Evolutionary conservation across 2,888 invertebrate species (phyloP).

Genomic region (Limnephilus lunatus): DNA sequence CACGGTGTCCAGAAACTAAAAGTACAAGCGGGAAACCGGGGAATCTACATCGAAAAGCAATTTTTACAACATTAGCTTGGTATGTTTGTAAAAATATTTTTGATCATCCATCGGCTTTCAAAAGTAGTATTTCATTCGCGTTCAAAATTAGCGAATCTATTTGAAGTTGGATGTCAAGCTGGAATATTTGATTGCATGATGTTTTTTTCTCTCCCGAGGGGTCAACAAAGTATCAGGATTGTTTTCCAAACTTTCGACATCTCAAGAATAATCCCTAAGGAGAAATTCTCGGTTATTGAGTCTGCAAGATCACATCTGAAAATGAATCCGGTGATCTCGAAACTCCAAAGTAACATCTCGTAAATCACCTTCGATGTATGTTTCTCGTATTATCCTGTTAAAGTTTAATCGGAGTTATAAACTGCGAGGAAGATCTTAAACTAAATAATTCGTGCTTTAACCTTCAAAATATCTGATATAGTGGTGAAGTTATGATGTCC

Average conservation of each 20-base stretch:
- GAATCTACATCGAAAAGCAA: too few species aligned
- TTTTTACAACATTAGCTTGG: too few species aligned
- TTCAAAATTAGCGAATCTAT: too few species aligned
- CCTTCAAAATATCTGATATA: not conserved
- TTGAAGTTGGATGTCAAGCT: too few species aligned
- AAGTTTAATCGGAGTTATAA: not conserved
- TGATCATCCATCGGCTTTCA: too few species aligned
- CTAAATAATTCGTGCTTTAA: not conserved
- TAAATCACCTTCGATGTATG: not conserved
- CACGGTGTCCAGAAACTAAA: too few species aligned
- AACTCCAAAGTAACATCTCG: not conserved
- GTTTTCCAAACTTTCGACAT: not conserved
- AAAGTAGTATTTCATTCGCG: too few species aligned
- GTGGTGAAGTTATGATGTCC: not conserved
- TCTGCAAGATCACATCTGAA: not conserved
- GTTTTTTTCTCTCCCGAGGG: not conserved
- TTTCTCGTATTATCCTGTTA: not conserved
- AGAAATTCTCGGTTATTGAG: not conserved
- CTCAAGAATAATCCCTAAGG: not conserved
- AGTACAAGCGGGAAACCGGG: too few species aligned
- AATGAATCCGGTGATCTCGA: not conserved
- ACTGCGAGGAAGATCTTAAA: not conserved
- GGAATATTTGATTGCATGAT: too few species aligned
- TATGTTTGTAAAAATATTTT: too few species aligned
- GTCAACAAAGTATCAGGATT: not conserved